Evolutionary conservation across 2,888 invertebrate genomes (phyloP).

Genomic region (Heterodera filipjevi): DNA sequence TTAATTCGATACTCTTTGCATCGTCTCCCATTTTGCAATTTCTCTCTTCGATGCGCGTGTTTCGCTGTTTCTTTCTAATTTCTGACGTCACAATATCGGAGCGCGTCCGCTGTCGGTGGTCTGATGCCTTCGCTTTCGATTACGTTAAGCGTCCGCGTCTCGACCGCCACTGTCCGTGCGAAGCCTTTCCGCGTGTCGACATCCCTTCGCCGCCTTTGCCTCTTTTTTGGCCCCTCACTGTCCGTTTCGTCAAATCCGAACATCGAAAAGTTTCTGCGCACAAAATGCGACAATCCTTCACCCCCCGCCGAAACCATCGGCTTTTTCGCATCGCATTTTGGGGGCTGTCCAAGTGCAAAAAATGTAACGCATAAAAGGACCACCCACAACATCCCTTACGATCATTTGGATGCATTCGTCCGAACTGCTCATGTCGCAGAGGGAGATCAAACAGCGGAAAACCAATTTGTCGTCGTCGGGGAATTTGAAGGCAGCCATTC

Average conservation of each 20-base stretch:
- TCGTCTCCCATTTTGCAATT: no score
- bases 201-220: conserved; percentile 34
- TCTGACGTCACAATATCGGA: conserved; percentile 57
- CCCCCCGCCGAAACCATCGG: background rate
- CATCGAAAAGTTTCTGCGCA: background rate
- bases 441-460: conserved; percentile 59
- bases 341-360: conserved; percentile 39
- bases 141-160: conserved; percentile 58
- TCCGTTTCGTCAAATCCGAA: conserved; percentile 3
- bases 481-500: conserved; percentile 62
- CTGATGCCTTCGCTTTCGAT: conserved; percentile 57
- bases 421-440: conserved; percentile 59
- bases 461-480: conserved; percentile 58
- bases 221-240: conserved; percentile 40
- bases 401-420: conserved; percentile 45
- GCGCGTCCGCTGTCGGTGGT: conserved; percentile 45
- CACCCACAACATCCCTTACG: conserved; percentile 38
- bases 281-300: conserved; percentile 3
- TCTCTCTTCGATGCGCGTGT: no score
- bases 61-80: background rate
- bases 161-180: conserved; percentile 54
- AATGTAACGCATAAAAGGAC: background rate
- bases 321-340: conserved; percentile 37
- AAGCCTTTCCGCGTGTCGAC: conserved; percentile 52
- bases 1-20: background rate